These are phyloP conservation scores for Aphodius granarius DNA, from an alignment of 2,888 invertebrate species.

Conservation along the genomic window DNA sequence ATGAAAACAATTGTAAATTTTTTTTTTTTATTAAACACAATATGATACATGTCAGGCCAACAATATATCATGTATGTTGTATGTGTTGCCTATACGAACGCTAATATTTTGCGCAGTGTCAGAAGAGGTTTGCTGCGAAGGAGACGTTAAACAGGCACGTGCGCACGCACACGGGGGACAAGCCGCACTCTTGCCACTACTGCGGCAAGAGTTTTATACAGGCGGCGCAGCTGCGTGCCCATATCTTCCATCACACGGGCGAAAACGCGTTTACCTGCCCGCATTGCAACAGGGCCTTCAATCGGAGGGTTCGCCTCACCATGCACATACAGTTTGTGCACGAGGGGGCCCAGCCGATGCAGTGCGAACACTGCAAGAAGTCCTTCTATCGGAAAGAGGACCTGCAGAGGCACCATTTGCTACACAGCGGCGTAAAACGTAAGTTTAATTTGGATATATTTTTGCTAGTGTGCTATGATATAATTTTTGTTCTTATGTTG, in stretches of 20 bases:
- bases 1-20: conserved; percentile 4
- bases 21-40: too few relatives aligned
- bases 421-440: conserved; percentile 65
- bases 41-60: too few relatives aligned
- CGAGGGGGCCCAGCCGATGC: conserved; percentile 63
- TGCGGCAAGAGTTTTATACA: conserved; percentile 83
- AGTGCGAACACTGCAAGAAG: conserved; percentile 60
- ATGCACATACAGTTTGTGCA: conserved; percentile 66
- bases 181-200: conserved; percentile 63
- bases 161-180: conserved; percentile 59
- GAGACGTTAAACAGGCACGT: conserved; percentile 64
- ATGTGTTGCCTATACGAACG: too few relatives aligned
- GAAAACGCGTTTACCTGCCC: conserved; percentile 70
- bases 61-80: too few relatives aligned
- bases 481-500: not conserved
- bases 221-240: conserved; percentile 75
- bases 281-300: conserved; percentile 56
- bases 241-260: conserved; percentile 75
- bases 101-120: conserved; percentile 63
- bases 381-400: conserved; percentile 66
- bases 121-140: conserved; percentile 76
- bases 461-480: not conserved
- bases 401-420: conserved; percentile 59
- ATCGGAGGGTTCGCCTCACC: conserved; percentile 53
- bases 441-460: conserved; percentile 36